phyloP scores from a whole-genome alignment of 2,113 vertebrate species.

The Bombycilla garrulus region DNA sequence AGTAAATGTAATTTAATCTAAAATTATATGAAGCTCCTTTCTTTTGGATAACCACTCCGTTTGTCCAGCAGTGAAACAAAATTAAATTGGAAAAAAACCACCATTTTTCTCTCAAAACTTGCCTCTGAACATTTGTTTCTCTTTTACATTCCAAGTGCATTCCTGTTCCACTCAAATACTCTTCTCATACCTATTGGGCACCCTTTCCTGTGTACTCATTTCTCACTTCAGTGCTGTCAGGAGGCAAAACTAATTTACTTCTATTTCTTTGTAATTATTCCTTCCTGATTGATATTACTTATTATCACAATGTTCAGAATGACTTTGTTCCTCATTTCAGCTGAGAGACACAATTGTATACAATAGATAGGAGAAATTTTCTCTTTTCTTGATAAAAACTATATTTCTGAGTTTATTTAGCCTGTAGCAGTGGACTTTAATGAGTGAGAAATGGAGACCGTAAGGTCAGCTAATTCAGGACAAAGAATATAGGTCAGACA shows the following conservation, averaged over 20 bases:
- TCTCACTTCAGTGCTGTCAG: slow-evolving; percentile 56
- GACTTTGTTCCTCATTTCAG: slow-evolving; percentile 45
- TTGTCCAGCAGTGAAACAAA: slow-evolving; percentile 10
- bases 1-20: slow-evolving; percentile 18
- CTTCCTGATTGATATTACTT: slow-evolving; percentile 55
- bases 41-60: neutral
- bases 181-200: slow-evolving; percentile 7
- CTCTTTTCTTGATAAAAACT: slow-evolving; percentile 30
- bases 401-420: neutral
- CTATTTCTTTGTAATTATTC: slow-evolving; percentile 64
- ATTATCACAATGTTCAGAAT: slow-evolving; percentile 56
- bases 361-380: slow-evolving; percentile 46
- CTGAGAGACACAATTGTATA: slow-evolving; percentile 50
- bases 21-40: neutral
- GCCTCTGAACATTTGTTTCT: neutral
- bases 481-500: neutral
- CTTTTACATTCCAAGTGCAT: slow-evolving; percentile 29
- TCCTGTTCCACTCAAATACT: slow-evolving; percentile 38
- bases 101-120: slow-evolving; percentile 18
- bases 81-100: neutral
- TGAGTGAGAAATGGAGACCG: neutral
- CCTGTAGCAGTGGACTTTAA: neutral
- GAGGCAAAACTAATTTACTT: slow-evolving; percentile 51
- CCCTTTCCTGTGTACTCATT: slow-evolving; percentile 52
- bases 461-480: neutral